Base-by-base conservation (phyloP, 2,113 vertebrate genomes). In the Sphyrna mokarran region DNA sequence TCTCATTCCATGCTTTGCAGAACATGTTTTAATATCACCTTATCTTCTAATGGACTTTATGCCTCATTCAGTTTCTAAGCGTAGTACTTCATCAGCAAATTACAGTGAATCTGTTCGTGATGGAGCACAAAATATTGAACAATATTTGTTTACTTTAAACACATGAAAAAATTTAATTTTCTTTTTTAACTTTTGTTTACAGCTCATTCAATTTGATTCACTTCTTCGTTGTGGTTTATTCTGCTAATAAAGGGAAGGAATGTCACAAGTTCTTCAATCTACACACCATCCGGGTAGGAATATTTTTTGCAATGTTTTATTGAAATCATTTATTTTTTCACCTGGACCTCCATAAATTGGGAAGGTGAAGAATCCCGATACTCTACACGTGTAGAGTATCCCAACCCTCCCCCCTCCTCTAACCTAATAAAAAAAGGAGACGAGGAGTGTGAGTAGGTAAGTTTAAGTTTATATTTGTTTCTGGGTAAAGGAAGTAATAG, bases 251-350 rank as follows among this genome's bases (percentile, higher is more conserved):
- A 83, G 16, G 80, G 33, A 93, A 33, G 66, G 89, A 37, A 93
- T 93, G 89, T 93, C 89, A 66, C 61, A 91, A 18, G 29, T 40
- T 37, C 61, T 93, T 37, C 89, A 93, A 6, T 66, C 61, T 33
- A n/a, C 89, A 93, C 58, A 66, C 68, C 89, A 40, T 37, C 61
- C 89, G 68, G 89, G 89, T 93, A 93, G 29, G 89, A 93, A 93
- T 8, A 37, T 37, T 63, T 87, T 54, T 89, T 58, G 58, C 23
- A 89, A 66, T 22, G 20, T 68, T 22, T 37, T 18, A 7, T 66
- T n/a, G 7, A 66, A 37, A 93, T 66, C 33, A 66, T 3, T 91
- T 61, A 61, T 11, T n/a, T n/a, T n/a, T n/a, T n/a, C n/a, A n/a
- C n/a, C n/a, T n/a, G n/a, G n/a, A n/a, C n/a, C n/a, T n/a, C n/a